phyloP scores from a whole-genome alignment of 2,113 vertebrate species.

The Rhynchomys soricoides region DNA sequence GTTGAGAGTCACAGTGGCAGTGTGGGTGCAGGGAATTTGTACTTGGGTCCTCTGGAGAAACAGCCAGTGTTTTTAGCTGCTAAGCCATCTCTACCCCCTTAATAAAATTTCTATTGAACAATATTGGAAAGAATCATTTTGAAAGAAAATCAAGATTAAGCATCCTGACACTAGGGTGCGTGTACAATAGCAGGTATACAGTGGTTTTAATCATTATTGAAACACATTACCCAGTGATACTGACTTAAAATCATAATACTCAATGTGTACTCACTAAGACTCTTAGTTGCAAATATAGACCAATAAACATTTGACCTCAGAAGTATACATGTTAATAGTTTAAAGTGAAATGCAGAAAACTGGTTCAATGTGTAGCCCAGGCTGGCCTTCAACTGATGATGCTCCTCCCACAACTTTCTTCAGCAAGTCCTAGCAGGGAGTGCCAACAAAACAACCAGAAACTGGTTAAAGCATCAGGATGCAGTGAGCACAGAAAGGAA shows the following conservation, averaged over 20 bases:
- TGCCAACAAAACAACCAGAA: background rate
- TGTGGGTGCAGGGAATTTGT: no score
- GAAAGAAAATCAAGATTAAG: background rate
- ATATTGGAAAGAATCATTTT: background rate
- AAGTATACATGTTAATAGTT: background rate
- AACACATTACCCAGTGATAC: background rate
- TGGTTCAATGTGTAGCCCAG: background rate
- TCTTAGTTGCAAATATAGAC: conserved; percentile 14
- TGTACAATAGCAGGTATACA: fast-evolving
- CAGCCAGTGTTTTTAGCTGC: background rate
- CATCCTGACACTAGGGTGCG: background rate
- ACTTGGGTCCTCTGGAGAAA: background rate
- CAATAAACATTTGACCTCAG: background rate
- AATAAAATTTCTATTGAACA: background rate
- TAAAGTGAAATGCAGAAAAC: conserved; percentile 52
- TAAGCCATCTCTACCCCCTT: background rate
- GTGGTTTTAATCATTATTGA: background rate
- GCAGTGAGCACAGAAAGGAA: conserved; percentile 13
- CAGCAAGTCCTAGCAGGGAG: background rate
- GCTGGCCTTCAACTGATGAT: background rate
- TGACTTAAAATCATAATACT: background rate
- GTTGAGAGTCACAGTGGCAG: background rate
- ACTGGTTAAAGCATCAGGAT: background rate
- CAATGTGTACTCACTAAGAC: background rate
- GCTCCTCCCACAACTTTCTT: background rate